A percentile compares a stretch with the other conserved stretches of the same genome.
phyloP scores from a whole-genome alignment of 2,888 invertebrate species.

The Agonopterix heracliana region DNA sequence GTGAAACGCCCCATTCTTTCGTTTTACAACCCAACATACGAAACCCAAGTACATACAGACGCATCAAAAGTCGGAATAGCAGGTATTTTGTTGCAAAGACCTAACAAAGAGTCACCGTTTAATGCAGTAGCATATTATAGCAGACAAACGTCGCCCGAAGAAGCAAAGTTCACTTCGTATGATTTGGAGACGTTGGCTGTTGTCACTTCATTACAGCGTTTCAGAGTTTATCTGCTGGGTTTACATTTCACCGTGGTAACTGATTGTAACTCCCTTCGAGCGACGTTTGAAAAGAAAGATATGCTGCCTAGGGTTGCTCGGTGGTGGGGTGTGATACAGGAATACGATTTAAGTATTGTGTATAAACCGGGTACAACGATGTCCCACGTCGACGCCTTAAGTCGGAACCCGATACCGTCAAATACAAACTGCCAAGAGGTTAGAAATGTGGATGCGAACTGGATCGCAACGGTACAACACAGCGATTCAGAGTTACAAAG shows the following conservation, averaged over 20 bases:
- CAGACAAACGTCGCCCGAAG: conserved; percentile 9
- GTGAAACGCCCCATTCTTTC: not conserved
- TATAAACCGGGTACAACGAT: conserved; percentile 14
- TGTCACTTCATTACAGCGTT: conserved; percentile 7
- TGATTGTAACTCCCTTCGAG: conserved; percentile 13
- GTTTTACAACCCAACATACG: not conserved
- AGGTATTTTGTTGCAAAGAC: conserved; percentile 2
- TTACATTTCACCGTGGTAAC: conserved; percentile 13
- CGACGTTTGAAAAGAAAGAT: conserved; percentile 15
- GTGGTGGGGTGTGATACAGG: conserved; percentile 18
- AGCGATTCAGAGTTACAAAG: not conserved
- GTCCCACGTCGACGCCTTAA: conserved; percentile 16
- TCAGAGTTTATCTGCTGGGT: conserved; percentile 12
- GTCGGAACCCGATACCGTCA: conserved; percentile 10
- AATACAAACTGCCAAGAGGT: not conserved
- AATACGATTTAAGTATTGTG: conserved; percentile 7
- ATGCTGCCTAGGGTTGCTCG: conserved; percentile 15
- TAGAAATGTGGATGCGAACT: not conserved
- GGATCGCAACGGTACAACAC: not conserved
- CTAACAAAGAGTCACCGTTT: not conserved
- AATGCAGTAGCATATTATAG: conserved; percentile 12
- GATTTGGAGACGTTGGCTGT: conserved; percentile 16
- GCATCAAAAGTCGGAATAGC: conserved; percentile 2
- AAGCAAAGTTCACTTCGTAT: conserved; percentile 7
- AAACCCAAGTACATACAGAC: conserved; percentile 5